A percentile compares a stretch with the other conserved stretches of the same genome.
Conservation (phyloP, 2,888 invertebrate species). For the Chaetogeoica ovagalla region DNA sequence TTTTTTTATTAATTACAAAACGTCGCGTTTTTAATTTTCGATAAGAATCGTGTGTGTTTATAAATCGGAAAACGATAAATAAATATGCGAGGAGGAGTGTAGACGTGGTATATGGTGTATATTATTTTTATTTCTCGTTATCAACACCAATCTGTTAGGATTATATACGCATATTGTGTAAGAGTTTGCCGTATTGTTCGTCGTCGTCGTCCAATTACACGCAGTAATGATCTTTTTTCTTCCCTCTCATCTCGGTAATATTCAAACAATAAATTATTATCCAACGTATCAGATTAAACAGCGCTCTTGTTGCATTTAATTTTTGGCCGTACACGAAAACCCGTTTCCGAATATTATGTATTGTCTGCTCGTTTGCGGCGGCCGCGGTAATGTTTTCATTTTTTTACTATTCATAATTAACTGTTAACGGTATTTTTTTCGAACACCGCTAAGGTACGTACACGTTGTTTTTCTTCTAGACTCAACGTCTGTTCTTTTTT, state of each 20-base stretch:
- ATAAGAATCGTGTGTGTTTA: background rate
- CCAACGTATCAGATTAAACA: constrained; percentile 13
- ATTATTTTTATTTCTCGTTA: background rate
- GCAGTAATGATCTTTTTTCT: constrained; percentile 34
- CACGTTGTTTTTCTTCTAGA: no score
- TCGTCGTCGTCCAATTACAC: constrained; percentile 33
- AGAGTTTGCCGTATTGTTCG: constrained; percentile 7
- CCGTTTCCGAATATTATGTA: constrained; percentile 8
- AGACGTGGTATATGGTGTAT: constrained; percentile 15
- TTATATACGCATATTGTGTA: background rate
- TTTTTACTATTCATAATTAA: no score
- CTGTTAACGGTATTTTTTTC: no score
- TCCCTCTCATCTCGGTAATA: background rate
- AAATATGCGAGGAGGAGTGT: constrained; percentile 29
- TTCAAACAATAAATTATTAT: constrained; percentile 43
- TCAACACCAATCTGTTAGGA: constrained; percentile 6
- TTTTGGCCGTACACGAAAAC: constrained; percentile 25
- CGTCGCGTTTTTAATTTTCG: constrained; percentile 10
- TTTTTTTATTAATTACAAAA: background rate
- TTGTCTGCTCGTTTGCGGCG: no score
- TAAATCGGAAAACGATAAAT: constrained; percentile 35
- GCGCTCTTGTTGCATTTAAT: constrained; percentile 16
- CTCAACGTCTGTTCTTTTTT: no score
- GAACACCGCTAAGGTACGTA: no score
- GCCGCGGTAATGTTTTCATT: no score